Percentiles rank a stretch among this genome's conserved stretches.
Evolutionary conservation across 2,113 vertebrate species (phyloP).

Genomic region (Tiliqua scincoides): DNA sequence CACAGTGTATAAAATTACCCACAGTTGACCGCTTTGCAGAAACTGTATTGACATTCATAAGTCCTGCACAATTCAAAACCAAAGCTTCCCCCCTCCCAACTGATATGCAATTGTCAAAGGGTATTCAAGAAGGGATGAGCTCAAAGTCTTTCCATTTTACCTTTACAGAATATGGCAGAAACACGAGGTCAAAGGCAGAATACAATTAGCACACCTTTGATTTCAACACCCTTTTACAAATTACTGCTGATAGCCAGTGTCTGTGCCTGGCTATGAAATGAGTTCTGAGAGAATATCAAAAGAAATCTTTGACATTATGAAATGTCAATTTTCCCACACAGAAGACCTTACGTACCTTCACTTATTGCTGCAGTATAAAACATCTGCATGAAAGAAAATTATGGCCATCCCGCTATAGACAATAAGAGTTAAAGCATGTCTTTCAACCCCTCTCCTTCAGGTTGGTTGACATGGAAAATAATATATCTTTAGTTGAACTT

Average conservation of each 20-base stretch:
- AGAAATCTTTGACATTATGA: constrained; percentile 10
- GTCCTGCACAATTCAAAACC: background rate
- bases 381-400: background rate
- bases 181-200: constrained; percentile 11
- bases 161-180: background rate
- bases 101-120: background rate
- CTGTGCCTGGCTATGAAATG: background rate
- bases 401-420: background rate
- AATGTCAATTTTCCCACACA: background rate
- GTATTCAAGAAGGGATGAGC: background rate
- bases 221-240: constrained; percentile 1
- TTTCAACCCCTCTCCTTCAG: background rate
- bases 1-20: background rate
- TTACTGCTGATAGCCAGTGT: background rate
- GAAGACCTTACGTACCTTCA: background rate
- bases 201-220: constrained; percentile 16
- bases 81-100: background rate
- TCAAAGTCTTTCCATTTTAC: background rate
- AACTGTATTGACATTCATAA: background rate
- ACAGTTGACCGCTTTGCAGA: background rate
- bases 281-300: background rate
- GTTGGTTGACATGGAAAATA: no score
- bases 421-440: background rate
- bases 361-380: background rate
- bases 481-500: background rate